Evolutionary conservation across 2,888 invertebrate genomes (phyloP), one percentile per base, ranked within the genome.

Genomic region (Stictocephala bisonia): DNA sequence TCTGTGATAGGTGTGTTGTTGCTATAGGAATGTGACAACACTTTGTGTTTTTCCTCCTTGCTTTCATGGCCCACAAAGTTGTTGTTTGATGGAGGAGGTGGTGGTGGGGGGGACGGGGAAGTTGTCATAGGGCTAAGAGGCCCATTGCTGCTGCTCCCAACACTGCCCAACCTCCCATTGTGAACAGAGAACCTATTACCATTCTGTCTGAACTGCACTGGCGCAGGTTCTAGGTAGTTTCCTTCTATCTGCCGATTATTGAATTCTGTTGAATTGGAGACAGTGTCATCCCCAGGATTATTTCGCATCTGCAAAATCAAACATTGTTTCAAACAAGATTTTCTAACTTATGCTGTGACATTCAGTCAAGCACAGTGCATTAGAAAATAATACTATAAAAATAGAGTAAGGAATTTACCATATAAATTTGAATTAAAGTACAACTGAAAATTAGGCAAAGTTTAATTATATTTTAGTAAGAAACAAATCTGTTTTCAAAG

Each of bases 61-160:
- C 35, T 35, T 15, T 77, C 77, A 40, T 79, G 80, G 50, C 78
- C 79, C 41, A 72, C 76, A 70, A 78, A 79, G 68, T 76, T 77
- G 40, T 75, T 76, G 71, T 75, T 77, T 13, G 72, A 72, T 13
- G 69, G 44, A 35, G 51, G 67, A 15, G 82, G 82, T 29, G 83
- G 83, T 3, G 84, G 83, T n/a, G 84, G 83, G 9, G 85, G 83
- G 20, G 84, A 82, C 53, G 83, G 78, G 66, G 83, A 80, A 20
- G 84, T 84, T 56, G 82, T 84, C 75, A 83, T 84, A 1, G 85
- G 85, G 48, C 85, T 85, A 76, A 85, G 80, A 15, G 85, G 85
- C 35, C 84, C 84, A 73, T 85, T 85, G 72, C 83, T 84, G 15
- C 83, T 81, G 66, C 85, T 85, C 22, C 82, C 81, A 41, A 85